Conservation (phyloP, 2,113 vertebrate species). For the Genyomyrus donnyi region DNA sequence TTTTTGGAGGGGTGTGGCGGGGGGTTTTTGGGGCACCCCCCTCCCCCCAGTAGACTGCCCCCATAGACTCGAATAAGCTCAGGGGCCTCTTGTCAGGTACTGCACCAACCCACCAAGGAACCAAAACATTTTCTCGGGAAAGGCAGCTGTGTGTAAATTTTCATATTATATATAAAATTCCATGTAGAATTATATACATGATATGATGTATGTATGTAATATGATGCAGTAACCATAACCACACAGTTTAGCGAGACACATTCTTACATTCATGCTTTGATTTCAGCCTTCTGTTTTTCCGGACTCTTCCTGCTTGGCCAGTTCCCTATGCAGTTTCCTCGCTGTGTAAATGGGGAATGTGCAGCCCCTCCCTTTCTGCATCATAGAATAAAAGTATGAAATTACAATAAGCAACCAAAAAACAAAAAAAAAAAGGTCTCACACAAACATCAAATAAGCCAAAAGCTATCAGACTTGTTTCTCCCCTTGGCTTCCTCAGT, state of each 20-base stretch:
- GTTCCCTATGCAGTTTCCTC: neutral
- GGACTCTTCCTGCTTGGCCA: neutral
- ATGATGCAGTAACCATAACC: neutral
- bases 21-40: conserved; percentile 12
- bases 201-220: neutral
- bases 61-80: conserved; percentile 74
- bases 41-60: conserved; percentile 28
- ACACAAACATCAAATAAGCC: neutral
- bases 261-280: conserved; percentile 38
- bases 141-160: conserved; percentile 26
- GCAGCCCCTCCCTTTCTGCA: conserved; percentile 14
- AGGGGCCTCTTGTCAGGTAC: conserved; percentile 88
- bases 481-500: neutral
- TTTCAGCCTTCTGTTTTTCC: conserved; percentile 25
- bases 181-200: neutral
- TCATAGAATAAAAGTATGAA: conserved; percentile 24
- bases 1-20: conserved; percentile 33
- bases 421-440: neutral
- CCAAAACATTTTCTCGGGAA: conserved; percentile 56
- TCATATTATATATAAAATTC: neutral
- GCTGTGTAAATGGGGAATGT: neutral
- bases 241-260: conserved; percentile 33
- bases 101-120: conserved; percentile 52
- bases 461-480: neutral
- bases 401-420: conserved; percentile 3